Evolutionary conservation across 2,113 vertebrate genomes (phyloP).

Genomic region (Heterochromis multidens): DNA sequence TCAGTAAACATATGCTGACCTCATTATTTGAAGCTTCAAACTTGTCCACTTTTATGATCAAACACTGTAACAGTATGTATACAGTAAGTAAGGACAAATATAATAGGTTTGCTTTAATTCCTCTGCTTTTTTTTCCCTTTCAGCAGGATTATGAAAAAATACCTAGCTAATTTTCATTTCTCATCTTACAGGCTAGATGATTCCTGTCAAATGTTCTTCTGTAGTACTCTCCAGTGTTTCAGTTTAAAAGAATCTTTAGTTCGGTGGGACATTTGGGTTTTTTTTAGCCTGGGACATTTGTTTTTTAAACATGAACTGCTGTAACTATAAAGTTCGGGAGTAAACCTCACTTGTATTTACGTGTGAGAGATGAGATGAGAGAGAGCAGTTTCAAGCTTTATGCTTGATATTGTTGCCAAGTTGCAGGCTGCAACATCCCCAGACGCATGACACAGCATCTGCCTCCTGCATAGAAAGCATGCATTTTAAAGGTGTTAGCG

Average conservation of each 20-base stretch:
- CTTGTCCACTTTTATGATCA: background rate
- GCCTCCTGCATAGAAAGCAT: background rate
- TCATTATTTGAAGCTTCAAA: background rate
- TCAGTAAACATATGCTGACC: background rate
- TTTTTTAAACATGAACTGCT: background rate
- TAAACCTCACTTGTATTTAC: background rate
- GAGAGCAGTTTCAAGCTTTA: background rate
- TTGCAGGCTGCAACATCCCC: background rate
- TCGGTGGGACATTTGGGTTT: background rate
- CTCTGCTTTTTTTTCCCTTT: background rate
- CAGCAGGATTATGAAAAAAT: background rate
- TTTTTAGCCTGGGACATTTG: background rate
- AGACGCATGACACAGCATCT: background rate
- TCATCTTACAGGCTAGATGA: background rate
- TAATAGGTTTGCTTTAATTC: fast-evolving
- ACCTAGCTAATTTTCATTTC: background rate
- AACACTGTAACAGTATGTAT: background rate
- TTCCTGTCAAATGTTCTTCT: background rate
- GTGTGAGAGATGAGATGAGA: background rate
- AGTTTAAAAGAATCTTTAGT: background rate
- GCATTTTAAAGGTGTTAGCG: background rate
- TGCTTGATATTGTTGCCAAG: background rate
- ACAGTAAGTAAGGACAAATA: background rate
- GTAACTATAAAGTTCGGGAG: background rate
- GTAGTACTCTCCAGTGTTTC: background rate